Conservation (phyloP, 2,888 invertebrate species). For the Drosophila atripex region DNA sequence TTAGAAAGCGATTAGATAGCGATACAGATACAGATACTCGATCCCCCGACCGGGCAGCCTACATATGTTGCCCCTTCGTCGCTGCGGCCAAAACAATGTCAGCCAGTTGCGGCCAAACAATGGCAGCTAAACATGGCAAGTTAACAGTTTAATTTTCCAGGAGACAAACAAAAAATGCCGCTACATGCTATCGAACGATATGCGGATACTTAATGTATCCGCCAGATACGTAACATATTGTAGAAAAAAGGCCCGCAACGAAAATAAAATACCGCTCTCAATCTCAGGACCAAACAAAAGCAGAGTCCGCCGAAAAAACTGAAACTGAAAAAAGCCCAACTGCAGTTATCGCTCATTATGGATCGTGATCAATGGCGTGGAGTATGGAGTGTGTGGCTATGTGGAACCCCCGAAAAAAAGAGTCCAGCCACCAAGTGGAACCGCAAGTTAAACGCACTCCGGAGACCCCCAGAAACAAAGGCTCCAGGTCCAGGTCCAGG, state of each 20-base stretch:
- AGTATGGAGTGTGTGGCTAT: slow-evolving; percentile 22
- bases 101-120: slow-evolving; percentile 57
- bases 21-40: slow-evolving; percentile 68
- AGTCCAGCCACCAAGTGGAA: slow-evolving; percentile 13
- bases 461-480: slow-evolving; percentile 55
- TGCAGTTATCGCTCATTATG: slow-evolving; percentile 79
- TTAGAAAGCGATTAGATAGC: slow-evolving; percentile 80
- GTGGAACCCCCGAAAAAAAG: slow-evolving; percentile 38
- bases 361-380: slow-evolving; percentile 71
- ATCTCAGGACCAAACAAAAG: slow-evolving; percentile 78
- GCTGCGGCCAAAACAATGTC: slow-evolving; percentile 56
- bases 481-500: slow-evolving; percentile 18
- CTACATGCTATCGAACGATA: slow-evolving; percentile 55
- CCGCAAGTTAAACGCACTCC: slow-evolving; percentile 45
- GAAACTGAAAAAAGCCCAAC: slow-evolving; percentile 37
- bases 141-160: slow-evolving; percentile 76
- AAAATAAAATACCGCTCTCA: slow-evolving; percentile 62
- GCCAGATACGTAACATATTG: slow-evolving; percentile 57
- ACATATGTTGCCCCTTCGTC: slow-evolving; percentile 72
- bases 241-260: slow-evolving; percentile 13
- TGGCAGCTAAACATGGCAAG: slow-evolving; percentile 81
- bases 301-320: slow-evolving; percentile 27
- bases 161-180: slow-evolving; percentile 69
- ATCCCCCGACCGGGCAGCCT: slow-evolving; percentile 44
- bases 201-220: slow-evolving; percentile 69